Evolutionary conservation across 2,888 invertebrate genomes (phyloP), one percentile per base, ranked within the genome.

Genomic region (Nomada fucata): DNA sequence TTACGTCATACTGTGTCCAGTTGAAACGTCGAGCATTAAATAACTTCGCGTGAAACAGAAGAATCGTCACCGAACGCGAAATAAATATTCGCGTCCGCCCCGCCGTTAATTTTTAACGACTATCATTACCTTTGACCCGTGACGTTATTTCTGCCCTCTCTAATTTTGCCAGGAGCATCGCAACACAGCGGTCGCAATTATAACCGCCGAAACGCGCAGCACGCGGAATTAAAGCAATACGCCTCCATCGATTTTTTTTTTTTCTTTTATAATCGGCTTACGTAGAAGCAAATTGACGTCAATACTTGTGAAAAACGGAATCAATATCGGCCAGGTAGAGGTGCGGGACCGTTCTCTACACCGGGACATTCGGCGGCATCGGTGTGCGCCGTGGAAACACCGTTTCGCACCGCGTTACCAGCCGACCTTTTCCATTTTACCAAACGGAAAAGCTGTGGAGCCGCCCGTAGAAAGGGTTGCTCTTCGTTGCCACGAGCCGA

Each of bases 401-500:
- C 57, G 47, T 47, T 55, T 20, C 42, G 29, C 36, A 7, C 42
- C 55, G 18, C n/a, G 61, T n/a, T 47, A 64, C 57, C 76, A 50
- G 57, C 63, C 23, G 23, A n/a, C 63, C 1, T 23, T 47, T 55
- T 26, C 23, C 53, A 47, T 42, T 75, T 64, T 3, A n/a, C 50
- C 42, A 15, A 5, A 13, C 60, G 55, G 75, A 47, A 42, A 76
- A 74, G 20, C 29, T 20, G 29, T 36, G 53, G 73, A 55, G 55
- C 61, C 73, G 64, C 26, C 47, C 59, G 76, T 20, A 3, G 42
- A n/a, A 50, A 52, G 42, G 64, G 76, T 75, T 76, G 67, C 67
- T 20, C 76, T 60, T 67, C 76, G 61, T 78, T 60, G 60, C 61
- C 76, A 55, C 36, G 50, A 15, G 47, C 77, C 61, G 63, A 59